Conservation (phyloP, 2,113 vertebrate species). For the Mirza zaza region DNA sequence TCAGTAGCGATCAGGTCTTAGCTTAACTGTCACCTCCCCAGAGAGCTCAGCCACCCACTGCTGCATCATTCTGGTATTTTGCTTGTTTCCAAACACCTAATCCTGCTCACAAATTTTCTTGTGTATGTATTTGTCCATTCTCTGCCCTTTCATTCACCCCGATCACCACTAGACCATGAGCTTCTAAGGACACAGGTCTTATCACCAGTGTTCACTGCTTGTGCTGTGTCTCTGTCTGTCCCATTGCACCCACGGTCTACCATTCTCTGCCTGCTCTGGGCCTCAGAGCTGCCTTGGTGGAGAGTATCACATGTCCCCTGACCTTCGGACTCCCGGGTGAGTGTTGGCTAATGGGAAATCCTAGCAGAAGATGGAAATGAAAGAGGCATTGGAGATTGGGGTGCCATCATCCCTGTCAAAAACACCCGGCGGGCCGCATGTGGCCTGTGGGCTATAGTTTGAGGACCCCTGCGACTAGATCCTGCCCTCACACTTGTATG, state of each 20-base stretch:
- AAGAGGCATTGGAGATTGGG: too few relatives aligned
- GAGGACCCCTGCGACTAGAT: too few relatives aligned
- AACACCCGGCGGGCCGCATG: too few relatives aligned
- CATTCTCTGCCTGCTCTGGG: fast-evolving
- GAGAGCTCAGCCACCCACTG: not conserved
- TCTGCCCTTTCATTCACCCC: not conserved
- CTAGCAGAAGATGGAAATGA: not conserved
- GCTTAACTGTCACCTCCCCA: not conserved
- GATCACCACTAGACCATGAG: not conserved
- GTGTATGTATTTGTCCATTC: not conserved
- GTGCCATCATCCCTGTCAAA: too few relatives aligned
- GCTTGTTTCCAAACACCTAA: not conserved
- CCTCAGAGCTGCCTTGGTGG: not conserved
- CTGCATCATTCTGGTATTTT: fast-evolving
- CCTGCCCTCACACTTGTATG: not conserved
- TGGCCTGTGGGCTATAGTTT: too few relatives aligned
- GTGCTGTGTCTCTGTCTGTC: not conserved
- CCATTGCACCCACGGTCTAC: not conserved
- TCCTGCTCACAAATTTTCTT: not conserved
- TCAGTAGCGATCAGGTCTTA: not conserved
- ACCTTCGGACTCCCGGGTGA: not conserved
- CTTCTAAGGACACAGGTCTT: not conserved
- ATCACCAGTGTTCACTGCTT: too few relatives aligned
- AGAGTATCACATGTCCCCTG: fast-evolving
- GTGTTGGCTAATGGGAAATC: not conserved